Evolutionary conservation across 2,797 vertebrate genomes (phyloP).

Genomic region (Eutrigla gurnardus): DNA sequence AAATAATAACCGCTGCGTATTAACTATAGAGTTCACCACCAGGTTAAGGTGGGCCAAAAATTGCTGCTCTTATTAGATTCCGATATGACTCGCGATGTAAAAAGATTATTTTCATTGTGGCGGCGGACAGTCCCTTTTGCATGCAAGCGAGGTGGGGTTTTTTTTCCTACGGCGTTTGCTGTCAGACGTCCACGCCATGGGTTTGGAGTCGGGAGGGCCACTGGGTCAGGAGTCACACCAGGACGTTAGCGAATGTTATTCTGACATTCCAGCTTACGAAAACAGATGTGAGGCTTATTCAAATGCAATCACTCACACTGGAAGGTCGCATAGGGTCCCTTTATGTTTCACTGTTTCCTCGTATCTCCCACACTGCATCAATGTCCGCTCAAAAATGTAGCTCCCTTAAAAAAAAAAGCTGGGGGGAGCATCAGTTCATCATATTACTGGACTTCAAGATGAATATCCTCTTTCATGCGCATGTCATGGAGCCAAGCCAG

Average conservation of each 20-base stretch:
- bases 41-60: slow-evolving; percentile 95
- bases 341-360: slow-evolving; percentile 61
- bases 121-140: slow-evolving; percentile 59
- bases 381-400: slow-evolving; percentile 64
- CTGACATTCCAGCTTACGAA: slow-evolving; percentile 50
- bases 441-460: slow-evolving; percentile 61
- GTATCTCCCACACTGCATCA: slow-evolving; percentile 64
- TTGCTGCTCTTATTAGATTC: slow-evolving; percentile 92
- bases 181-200: slow-evolving; percentile 45
- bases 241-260: slow-evolving; percentile 60
- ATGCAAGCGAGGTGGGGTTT: slow-evolving; percentile 47
- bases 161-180: slow-evolving; percentile 43
- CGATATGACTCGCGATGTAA: slow-evolving; percentile 85
- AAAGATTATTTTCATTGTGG: slow-evolving; percentile 73
- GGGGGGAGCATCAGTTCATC: slow-evolving; percentile 68
- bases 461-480: slow-evolving; percentile 69
- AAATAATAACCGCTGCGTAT: slow-evolving; percentile 98
- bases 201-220: slow-evolving; percentile 51
- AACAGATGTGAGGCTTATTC: slow-evolving; percentile 75
- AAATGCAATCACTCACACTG: slow-evolving; percentile 70
- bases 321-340: slow-evolving; percentile 55
- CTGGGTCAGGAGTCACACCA: slow-evolving; percentile 69
- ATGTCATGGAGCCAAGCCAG: slow-evolving; percentile 59
- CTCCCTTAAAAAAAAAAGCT: slow-evolving; percentile 56
- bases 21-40: slow-evolving; percentile 96